These are phyloP conservation scores for Esox niger DNA, from an alignment of 2,113 vertebrate genomes.

Conservation along the genomic window DNA sequence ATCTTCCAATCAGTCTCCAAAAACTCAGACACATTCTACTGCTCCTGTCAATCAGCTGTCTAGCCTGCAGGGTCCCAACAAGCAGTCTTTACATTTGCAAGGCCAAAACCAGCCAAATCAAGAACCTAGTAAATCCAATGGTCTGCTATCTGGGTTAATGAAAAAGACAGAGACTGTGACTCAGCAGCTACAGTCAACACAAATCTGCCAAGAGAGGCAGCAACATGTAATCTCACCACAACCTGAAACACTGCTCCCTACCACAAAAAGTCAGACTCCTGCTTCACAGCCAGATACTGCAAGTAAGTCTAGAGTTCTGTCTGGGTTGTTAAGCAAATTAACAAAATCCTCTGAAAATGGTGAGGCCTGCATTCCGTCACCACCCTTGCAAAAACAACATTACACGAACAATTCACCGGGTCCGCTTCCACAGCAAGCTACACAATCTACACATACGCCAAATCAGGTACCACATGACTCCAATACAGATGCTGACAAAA, in stretches of 20 bases:
- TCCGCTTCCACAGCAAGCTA: conserved; percentile 25
- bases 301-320: conserved; percentile 63
- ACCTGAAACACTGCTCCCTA: too few relatives aligned
- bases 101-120: conserved; percentile 24
- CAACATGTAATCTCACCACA: conserved; percentile 4
- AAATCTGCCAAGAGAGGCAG: conserved; percentile 28
- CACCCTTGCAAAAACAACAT: conserved; percentile 18
- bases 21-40: not conserved
- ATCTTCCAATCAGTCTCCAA: conserved; percentile 31
- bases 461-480: conserved; percentile 34
- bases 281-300: conserved; percentile 30
- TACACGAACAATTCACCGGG: conserved; percentile 20
- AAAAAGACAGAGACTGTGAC: conserved; percentile 71
- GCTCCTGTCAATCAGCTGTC: conserved; percentile 4
- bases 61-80: conserved; percentile 31
- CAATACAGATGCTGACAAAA: conserved; percentile 31
- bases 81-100: conserved; percentile 19
- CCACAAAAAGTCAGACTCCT: conserved; percentile 23
- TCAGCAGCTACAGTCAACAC: conserved; percentile 35
- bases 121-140: conserved; percentile 37
- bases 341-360: conserved; percentile 67
- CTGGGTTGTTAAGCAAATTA: conserved; percentile 66
- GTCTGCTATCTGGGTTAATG: conserved; percentile 60
- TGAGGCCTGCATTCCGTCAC: conserved; percentile 30
- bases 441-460: conserved; percentile 16